A percentile compares a stretch with the other conserved stretches of the same genome.
Conservation (phyloP, 2,113 vertebrate genomes). For the Antechinus stuartii region DNA sequence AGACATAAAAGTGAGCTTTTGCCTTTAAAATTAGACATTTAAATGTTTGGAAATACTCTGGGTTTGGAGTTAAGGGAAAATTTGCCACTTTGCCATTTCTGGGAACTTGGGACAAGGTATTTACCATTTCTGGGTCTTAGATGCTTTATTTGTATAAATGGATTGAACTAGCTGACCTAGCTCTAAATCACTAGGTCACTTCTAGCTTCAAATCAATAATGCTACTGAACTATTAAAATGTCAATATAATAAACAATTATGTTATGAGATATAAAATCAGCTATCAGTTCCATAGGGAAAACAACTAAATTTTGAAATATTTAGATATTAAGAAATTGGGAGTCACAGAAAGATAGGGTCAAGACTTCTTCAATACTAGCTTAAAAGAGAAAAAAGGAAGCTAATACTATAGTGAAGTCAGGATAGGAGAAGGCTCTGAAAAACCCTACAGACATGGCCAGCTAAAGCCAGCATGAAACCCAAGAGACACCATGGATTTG, state of each 20-base stretch:
- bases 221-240: background rate
- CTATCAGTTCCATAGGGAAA: background rate
- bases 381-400: background rate
- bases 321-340: constrained; percentile 59
- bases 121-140: background rate
- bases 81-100: background rate
- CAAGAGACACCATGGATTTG: background rate
- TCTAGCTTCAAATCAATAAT: background rate
- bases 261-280: background rate
- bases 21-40: background rate
- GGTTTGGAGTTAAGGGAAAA: background rate
- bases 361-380: constrained; percentile 51
- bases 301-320: constrained; percentile 5
- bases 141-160: background rate
- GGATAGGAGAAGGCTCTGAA: constrained; percentile 23
- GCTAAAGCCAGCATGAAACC: background rate
- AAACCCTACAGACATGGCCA: constrained; percentile 2
- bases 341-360: constrained; percentile 40
- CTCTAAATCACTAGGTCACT: no score
- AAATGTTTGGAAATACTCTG: background rate
- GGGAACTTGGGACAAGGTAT: background rate
- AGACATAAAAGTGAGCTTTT: background rate
- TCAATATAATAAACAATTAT: background rate
- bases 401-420: background rate
- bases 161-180: background rate